phyloP scores from a whole-genome alignment of 2,797 vertebrate genomes.

The Taeniopygia guttata region DNA sequence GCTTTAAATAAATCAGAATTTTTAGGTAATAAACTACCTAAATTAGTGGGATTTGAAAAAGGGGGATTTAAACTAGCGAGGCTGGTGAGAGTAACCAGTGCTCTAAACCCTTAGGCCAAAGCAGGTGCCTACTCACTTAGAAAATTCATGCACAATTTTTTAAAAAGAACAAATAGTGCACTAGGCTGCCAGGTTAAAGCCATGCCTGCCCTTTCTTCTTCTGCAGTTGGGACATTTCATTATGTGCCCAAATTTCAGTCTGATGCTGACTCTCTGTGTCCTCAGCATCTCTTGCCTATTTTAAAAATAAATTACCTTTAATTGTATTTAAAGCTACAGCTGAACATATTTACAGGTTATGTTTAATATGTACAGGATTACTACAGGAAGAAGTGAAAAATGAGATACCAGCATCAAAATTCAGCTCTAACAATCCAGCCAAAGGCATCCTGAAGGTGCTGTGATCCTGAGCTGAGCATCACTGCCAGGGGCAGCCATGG shows the following conservation, averaged over 20 bases:
- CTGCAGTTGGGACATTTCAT: not conserved
- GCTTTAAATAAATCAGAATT: not conserved
- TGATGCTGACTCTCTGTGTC: not conserved
- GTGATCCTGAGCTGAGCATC: not conserved
- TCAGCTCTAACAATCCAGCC: not conserved
- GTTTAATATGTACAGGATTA: not conserved
- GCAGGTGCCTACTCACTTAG: not conserved
- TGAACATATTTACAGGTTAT: not conserved
- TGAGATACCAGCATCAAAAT: not conserved
- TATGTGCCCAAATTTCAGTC: not conserved
- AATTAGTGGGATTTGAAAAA: not conserved
- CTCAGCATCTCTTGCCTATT: not conserved
- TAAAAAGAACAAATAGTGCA: not conserved
- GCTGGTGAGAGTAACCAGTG: not conserved
- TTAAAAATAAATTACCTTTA: not conserved
- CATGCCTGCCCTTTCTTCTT: not conserved
- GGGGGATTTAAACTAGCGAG: not conserved
- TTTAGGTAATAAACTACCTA: not conserved
- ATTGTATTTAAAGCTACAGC: not conserved
- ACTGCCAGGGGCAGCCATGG: fast-evolving
- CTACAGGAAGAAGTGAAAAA: not conserved
- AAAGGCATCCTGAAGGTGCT: not conserved
- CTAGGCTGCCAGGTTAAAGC: not conserved
- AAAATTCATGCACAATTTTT: not conserved
- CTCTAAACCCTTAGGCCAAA: not conserved